Base-by-base conservation (phyloP, 1,140 invertebrate genomes). In the Drosophila parabipectinata region DNA sequence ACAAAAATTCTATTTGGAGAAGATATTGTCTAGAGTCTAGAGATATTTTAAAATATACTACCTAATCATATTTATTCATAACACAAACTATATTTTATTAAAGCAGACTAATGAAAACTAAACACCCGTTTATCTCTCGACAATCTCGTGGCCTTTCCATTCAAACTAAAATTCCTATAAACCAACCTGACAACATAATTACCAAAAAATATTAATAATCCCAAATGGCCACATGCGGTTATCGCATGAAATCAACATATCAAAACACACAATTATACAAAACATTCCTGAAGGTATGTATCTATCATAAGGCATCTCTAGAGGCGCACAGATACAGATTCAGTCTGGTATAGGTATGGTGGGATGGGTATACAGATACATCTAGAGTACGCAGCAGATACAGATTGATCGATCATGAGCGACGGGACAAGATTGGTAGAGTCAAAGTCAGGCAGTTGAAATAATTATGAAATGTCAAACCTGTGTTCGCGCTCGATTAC, bases 391-490 rank as follows among this genome's bases (percentile, higher is more conserved):
- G 8, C n/a, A 59, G 41, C 50, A 75, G 41, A 58, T 59, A 55
- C 74, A 61, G 74, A 83, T 85, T 85, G 81, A 85, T 85, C 82
- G 82, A 85, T 87, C 82, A 78, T 78, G 67, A 62, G 50, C 55
- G 50, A 59, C 54, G 56, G 62, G 50, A 52, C 54, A 52, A 50
- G 72, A 72, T 69, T 79, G 72, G 67, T 52, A 34, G 71, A 75
- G 53, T 54, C 52, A 57, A 47, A 60, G 48, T 48, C 77, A 76
- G 69, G 59, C 82, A 81, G 83, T 72, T 88, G 83, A 79, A 79
- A 88, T 88, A 88, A 88, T 88, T 88, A 88, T 88, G 83, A 88
- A 88, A 88, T 88, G 83, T 88, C 83, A 88, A 88, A 88, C 83
- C 87, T 83, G 83, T 88, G 83, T 88, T 88, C 83, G 83, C 83